Conservation (phyloP, 1,140 invertebrate species). For the Tetranychus cinnabarinus region DNA sequence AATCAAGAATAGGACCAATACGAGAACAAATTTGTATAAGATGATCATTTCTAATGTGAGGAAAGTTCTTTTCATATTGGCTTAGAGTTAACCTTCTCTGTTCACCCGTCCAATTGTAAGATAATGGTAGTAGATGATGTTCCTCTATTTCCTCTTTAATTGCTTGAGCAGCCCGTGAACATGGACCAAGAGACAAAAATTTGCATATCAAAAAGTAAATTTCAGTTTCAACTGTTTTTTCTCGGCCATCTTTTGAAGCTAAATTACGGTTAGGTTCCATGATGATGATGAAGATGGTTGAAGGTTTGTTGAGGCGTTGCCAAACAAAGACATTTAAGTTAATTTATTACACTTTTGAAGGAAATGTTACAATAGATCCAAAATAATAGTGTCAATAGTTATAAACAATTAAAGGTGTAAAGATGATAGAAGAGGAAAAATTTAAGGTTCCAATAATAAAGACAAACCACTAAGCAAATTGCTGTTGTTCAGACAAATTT, state of each 20-base stretch:
- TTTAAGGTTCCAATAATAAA: no score
- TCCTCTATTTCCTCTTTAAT: constrained; percentile 44
- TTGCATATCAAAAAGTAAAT: constrained; percentile 81
- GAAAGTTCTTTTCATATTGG: constrained; percentile 32
- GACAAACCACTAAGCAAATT: no score
- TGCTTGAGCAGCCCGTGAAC: constrained; percentile 47
- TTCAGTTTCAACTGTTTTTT: constrained; percentile 29
- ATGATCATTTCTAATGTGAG: constrained; percentile 40
- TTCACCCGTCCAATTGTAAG: constrained; percentile 69
- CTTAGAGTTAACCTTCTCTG: constrained; percentile 57
- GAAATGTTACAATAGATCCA: no score
- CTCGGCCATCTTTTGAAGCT: no score
- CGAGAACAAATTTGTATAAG: constrained; percentile 46
- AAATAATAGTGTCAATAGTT: no score
- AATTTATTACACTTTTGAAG: not conserved
- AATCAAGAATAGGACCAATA: constrained; percentile 34
- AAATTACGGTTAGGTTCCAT: no score
- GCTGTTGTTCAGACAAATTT: no score
- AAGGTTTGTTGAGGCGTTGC: no score
- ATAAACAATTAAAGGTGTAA: no score
- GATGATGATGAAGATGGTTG: no score
- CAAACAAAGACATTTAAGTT: no score
- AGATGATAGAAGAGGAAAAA: no score
- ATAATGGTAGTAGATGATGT: constrained; percentile 57
- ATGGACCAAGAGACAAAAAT: constrained; percentile 59